Base-by-base conservation (phyloP, 1,140 invertebrate genomes). In the Catajapyx aquilonaris region DNA sequence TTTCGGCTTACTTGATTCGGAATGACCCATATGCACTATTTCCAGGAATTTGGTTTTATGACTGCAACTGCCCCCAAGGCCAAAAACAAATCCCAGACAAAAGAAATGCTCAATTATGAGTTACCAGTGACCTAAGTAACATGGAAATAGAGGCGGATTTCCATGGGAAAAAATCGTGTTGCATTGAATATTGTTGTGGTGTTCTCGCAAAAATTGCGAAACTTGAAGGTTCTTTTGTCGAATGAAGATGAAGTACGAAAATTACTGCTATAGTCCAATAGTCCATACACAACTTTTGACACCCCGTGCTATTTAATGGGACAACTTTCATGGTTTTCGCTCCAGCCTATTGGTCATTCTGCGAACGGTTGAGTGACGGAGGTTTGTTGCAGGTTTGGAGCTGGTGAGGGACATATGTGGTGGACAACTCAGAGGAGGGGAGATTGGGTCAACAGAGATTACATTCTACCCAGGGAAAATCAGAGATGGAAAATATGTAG, bases 361-460 rank as follows among this genome's bases (percentile, higher is more conserved):
- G n/a, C n/a, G n/a, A 28, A 28, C 25, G n/a, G 9, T n/a, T 28
- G 9, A 28, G 9, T 31, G 15, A 31, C 18, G 15, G 15, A n/a
- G 43, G 22, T 34, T 44, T 49, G 0, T 38, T 41, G 21, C 34
- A 76, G 74, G 81, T 31, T 58, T 90, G 1, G 61, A 77, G 51
- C 50, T 91, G 35, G 65, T 79, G 1, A 59, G 61, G 36, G 64
- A 79, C 35, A 71, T 90, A 45, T 73, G 71, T 43, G 55, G 66
- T 40, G 86, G 73, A 0, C 57, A 64, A 45, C 58, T 86, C 1
- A 58, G 52, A 11, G 81, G 81, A 17, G 77, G 60, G 19, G 38
- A 54, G 7, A 60, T 84, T 25, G 68, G 73, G 5, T 88, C 85
- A 5, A 78, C 73, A 10, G 65, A 71, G 49, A 61, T 93, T 31